Base-by-base conservation (phyloP, 2,113 vertebrate genomes). In the Odontophorus gujanensis region DNA sequence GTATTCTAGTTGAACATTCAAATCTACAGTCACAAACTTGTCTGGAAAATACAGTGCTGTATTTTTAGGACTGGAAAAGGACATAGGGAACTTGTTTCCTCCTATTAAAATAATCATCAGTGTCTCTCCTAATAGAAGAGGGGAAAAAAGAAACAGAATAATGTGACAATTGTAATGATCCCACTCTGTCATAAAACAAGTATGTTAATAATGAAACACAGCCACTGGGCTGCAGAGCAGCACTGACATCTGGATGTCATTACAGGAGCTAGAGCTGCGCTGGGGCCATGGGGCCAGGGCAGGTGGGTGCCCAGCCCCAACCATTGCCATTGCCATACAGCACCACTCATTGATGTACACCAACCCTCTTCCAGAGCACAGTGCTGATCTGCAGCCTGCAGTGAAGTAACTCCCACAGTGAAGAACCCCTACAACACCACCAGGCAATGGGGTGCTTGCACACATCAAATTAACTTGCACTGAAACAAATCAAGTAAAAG, bases 11-110 rank as follows among this genome's bases (percentile, higher is more conserved):
- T 15, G 45, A 73, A 77, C 45, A 26, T 62, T 86, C 53, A 86
- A 77, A 59, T 67, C 47, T 53, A n/a, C 73, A 63, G 4, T 59
- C 77, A 58, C 4, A 71, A 62, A 20, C 26, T 86, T n/a, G 36
- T 75, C 74, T 90, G 81, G 69, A 94, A 95, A 93, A 89, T 1
- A 9, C 0, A 36, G 34, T n/a, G 38, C 11, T 26, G n/a, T 88
- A 53, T 89, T 92, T 93, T 92, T 78, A 90, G 80, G 77, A 28
- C 47, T 90, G 91, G 74, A 7, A 90, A 86, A 92, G 51, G 51
- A 92, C 42, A 53, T 6, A 25, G 72, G 59, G 73, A 86, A 80
- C 63, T 74, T 36, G 59, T 69, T 95, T 88, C 45, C 85, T 30
- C 65, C 51, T 50, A 9, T 88, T 81, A 86, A 86, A 92, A 75